Base-by-base conservation (phyloP, 1,140 invertebrate genomes). In the Aphidius ervi region DNA sequence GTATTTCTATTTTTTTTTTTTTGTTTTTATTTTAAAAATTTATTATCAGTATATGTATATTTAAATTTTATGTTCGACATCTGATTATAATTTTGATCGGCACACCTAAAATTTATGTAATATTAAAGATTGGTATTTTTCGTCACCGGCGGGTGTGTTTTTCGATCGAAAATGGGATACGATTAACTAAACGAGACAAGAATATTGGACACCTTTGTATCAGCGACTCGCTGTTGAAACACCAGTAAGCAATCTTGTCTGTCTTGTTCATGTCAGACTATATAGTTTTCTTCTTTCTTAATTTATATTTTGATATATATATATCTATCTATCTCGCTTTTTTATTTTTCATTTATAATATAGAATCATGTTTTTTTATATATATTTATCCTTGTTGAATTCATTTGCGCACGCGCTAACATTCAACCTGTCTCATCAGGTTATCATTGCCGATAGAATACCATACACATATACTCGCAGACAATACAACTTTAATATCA, bases 181-280 rank as follows among this genome's bases (percentile, higher is more conserved):
- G 52, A 54, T 54, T 54, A 54, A 54, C 52, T 39, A 40, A 52
- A 57, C 55, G 47, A 46, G 60, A 46, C 55, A 57, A 46, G 52
- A 46, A n/a, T 49, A 62, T 54, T 54, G 52, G 52, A 54, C 52
- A 60, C 54, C 39, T 55, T 43, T 50, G 31, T 46, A 53, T 48
- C 50, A 23, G 49, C 45, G 5, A 40, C 42, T 54, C 52, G 42
- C 52, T 40, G 52, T 54, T 54, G 52, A 54, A 71, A 74, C 73
- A 74, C 70, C 69, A 66, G 69, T 69, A 75, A 77, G 67, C 71
- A 74, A 77, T 77, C 76, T 71, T 66, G 74, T 74, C 70, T 68
- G 70, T 76, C 74, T 73, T 69, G 73, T 76, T 74, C 69, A 63
- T 66, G 54, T 40, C 41, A 42, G 57, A 41, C 52, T 40, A 56